These are phyloP conservation scores for Cyprinodon tularosa DNA, from an alignment of 2,113 vertebrate species.

Conservation along the genomic window DNA sequence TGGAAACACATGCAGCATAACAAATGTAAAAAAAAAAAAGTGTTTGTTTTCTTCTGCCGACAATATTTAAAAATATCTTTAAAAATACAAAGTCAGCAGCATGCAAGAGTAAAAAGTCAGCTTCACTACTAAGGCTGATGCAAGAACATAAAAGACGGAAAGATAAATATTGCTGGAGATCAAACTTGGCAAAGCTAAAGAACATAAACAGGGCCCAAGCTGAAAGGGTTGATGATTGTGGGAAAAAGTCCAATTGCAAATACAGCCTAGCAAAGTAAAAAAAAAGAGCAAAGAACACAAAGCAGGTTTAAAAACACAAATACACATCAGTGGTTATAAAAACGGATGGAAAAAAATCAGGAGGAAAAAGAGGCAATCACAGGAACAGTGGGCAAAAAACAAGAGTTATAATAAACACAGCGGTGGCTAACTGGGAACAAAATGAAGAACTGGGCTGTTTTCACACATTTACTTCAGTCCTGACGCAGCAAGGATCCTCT, in stretches of 20 bases:
- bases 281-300: background rate
- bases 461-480: background rate
- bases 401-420: slow-evolving; percentile 6
- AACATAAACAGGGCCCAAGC: background rate
- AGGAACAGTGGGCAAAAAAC: background rate
- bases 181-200: background rate
- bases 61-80: background rate
- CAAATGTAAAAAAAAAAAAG: background rate
- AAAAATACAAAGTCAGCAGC: background rate
- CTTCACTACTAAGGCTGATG: background rate
- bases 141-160: background rate
- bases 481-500: background rate
- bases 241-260: background rate
- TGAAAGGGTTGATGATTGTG: background rate
- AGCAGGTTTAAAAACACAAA: background rate
- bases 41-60: too few relatives aligned
- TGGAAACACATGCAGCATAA: background rate
- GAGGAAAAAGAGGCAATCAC: background rate
- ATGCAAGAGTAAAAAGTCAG: background rate
- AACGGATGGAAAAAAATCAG: background rate
- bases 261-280: background rate
- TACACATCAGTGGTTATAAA: background rate
- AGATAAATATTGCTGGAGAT: background rate
- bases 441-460: slow-evolving; percentile 2
- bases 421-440: slow-evolving; percentile 1